Base-by-base conservation (phyloP, 2,797 vertebrate species). In the Esox masquinongy region DNA sequence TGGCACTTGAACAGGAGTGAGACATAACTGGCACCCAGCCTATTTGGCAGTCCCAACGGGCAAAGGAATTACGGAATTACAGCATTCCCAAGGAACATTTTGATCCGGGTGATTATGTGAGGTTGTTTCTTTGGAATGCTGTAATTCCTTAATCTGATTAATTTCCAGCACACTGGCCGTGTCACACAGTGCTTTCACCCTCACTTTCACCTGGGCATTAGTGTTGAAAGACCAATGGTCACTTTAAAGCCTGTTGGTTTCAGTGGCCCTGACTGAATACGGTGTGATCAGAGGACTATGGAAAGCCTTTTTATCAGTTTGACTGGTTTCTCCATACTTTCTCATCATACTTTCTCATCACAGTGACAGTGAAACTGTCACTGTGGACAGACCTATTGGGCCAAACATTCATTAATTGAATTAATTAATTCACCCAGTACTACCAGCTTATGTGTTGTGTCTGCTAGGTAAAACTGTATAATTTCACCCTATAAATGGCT, bases 121-220 rank as follows among this genome's bases (percentile, higher is more conserved):
- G 88, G 84, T 77, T 85, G 77, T 43, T 43, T 79, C 79, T 67
- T 15, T 61, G 92, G 93, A 94, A 94, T 94, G 93, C 73, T 82
- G 36, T 91, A 94, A 93, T 89, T 90, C 90, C 89, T 85, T 94
- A 94, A 95, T 93, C 92, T 79, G 94, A 93, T 95, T 94, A 92
- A 84, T 90, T 71, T 78, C 80, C 56, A 77, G 84, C 90, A 80
- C 83, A 83, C 84, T 84, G 19, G 68, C 72, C 15, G 78, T 82
- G 74, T 88, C 85, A 79, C 39, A 82, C 74, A 1, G 77, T 43
- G 79, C 75, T 77, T 75, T 69, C 47, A 56, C 36, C 17, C 22
- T 59, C n/a, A 11, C 53, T 12, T 64, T 26, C 51, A 47, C 9
- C 63, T 4, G 11, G 26, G 22, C 8, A 22, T 49, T 64, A 3